Base-by-base conservation (phyloP, 2,888 invertebrate species). In the Oscheius sp. region DNA sequence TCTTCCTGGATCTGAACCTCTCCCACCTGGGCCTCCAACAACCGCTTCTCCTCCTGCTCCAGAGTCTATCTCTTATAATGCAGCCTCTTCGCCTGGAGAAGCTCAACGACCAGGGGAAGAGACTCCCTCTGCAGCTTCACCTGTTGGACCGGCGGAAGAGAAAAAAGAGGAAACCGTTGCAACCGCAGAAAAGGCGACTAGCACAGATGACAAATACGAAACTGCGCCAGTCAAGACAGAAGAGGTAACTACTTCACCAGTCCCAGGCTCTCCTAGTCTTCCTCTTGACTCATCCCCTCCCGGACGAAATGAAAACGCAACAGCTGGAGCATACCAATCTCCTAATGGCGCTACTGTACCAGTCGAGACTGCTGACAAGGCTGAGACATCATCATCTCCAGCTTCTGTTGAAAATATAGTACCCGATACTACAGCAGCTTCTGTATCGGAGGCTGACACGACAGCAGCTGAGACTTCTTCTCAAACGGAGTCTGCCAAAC, bases 21-120 rank as follows among this genome's bases (percentile, higher is more conserved):
- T 42, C 2, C 42, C 58, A 27, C 42, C 58, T 20, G 58, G 15
- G 1, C 42, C 58, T 39, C n/a, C n/a, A n/a, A n/a, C n/a, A n/a
- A n/a, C n/a, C n/a, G 25, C 61, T 37, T 34, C 57, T 17, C 34
- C 37, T 57, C 37, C 55, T n/a, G 57, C 23, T 17, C 17, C 37
- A 23, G 20, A 23, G 1, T 20, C 12, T 31, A 23, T 33, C 12
- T 10, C 8, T 10, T 12, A 33, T 1, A 37, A n/a, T 15, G 34
- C 17, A 4, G 34, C 37, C 2, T 10, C 57, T 20, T 27, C 52
- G 10, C 52, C 52, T n/a, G 55, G 34, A 55, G 52, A 27, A 27
- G n/a, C n/a, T n/a, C n/a, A n/a, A n/a, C 10, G 10, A 8, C 37
- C 37, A 37, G 37, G 8, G 8, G 37, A 37, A n/a, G 46, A 46